A percentile compares a stretch with the other conserved stretches of the same genome.
Evolutionary conservation across 2,113 vertebrate species (phyloP).

Genomic region (Lampris incognitus): DNA sequence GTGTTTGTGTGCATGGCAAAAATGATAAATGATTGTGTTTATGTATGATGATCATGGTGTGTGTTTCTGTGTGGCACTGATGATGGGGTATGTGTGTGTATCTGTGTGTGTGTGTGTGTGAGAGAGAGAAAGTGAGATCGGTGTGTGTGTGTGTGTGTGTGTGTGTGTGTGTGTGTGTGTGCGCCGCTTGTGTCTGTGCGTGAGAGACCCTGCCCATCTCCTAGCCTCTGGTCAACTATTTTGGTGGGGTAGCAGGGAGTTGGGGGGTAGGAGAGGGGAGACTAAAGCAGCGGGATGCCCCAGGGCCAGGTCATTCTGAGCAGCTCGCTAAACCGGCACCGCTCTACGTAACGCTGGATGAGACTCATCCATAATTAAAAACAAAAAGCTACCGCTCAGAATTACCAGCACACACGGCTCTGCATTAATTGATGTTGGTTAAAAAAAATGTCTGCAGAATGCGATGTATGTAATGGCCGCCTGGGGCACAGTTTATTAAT

Average conservation of each 20-base stretch:
- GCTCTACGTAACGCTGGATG: slow-evolving; percentile 55
- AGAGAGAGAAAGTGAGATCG: slow-evolving; percentile 23
- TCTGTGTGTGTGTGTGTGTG: slow-evolving; percentile 7
- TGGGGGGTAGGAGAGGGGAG: slow-evolving; percentile 39
- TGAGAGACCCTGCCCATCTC: slow-evolving; percentile 31
- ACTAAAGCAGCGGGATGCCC: slow-evolving; percentile 62
- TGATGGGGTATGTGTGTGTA: not conserved
- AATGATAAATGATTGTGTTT: no score
- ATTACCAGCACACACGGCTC: slow-evolving; percentile 56
- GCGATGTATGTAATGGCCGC: slow-evolving; percentile 78
- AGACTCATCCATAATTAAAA: slow-evolving; percentile 78
- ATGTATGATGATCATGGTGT: not conserved
- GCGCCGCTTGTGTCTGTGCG: slow-evolving; percentile 33
- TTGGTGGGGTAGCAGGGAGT: slow-evolving; percentile 16
- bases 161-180: not conserved
- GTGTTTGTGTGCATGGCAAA: not conserved
- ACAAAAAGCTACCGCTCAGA: slow-evolving; percentile 65
- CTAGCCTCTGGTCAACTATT: slow-evolving; percentile 57
- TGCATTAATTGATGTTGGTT: slow-evolving; percentile 81
- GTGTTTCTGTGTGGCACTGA: not conserved
- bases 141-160: slow-evolving; percentile 4
- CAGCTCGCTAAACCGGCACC: slow-evolving; percentile 57
- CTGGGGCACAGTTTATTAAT: slow-evolving; percentile 80
- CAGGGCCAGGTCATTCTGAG: slow-evolving; percentile 73
- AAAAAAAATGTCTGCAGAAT: slow-evolving; percentile 67